phyloP scores from a whole-genome alignment of 2,888 invertebrate species.

The Biston stratarius region DNA sequence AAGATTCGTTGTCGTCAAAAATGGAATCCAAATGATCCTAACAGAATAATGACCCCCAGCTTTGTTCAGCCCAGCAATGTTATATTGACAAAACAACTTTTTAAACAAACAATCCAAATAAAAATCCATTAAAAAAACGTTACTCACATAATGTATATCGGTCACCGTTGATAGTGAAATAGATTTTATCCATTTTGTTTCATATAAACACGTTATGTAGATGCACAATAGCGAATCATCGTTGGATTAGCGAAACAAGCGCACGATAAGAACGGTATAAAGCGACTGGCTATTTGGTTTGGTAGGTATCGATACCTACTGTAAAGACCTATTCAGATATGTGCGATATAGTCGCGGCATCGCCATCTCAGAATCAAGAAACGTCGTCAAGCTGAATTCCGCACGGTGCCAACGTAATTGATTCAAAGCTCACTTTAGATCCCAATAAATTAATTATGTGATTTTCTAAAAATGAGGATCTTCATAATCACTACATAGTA shows the following conservation, averaged over 20 bases:
- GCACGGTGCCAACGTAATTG: too few species aligned
- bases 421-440: too few species aligned
- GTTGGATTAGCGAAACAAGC: neutral
- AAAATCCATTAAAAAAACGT: neutral
- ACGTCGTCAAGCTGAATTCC: too few species aligned
- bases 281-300: neutral
- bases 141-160: slow-evolving; percentile 62
- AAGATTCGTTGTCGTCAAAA: neutral
- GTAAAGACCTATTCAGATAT: neutral
- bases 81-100: slow-evolving; percentile 10
- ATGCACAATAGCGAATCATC: neutral
- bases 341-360: too few species aligned
- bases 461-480: too few species aligned
- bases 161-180: slow-evolving; percentile 67
- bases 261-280: neutral
- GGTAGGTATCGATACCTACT: neutral
- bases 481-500: too few species aligned
- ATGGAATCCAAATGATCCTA: neutral
- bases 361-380: too few species aligned
- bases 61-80: neutral
- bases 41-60: slow-evolving; percentile 7
- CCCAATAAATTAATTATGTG: too few species aligned
- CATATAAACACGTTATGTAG: slow-evolving; percentile 2
- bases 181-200: slow-evolving; percentile 62
- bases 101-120: neutral